Conservation (phyloP, 2,888 invertebrate genomes). For the Caenorhabditis becei region DNA sequence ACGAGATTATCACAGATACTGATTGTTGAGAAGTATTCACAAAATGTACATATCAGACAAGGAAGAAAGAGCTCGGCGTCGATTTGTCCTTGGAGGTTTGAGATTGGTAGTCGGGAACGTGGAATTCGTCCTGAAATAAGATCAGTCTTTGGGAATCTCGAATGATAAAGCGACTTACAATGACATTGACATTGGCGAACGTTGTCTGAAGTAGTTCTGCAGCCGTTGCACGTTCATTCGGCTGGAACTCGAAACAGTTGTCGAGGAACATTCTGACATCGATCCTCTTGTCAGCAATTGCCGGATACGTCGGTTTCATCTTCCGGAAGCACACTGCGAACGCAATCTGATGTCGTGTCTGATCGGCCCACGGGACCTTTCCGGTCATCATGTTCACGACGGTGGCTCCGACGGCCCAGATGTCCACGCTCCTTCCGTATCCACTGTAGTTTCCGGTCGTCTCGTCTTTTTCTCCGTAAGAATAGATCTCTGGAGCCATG, state of each 20-base stretch:
- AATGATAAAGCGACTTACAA: slow-evolving; percentile 14
- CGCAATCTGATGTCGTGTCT: slow-evolving; percentile 95
- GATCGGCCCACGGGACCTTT: slow-evolving; percentile 93
- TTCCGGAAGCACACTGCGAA: slow-evolving; percentile 56
- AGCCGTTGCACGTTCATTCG: slow-evolving; percentile 87
- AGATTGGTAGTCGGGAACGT: slow-evolving; percentile 43
- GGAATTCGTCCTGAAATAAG: slow-evolving; percentile 36
- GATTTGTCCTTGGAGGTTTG: slow-evolving; percentile 33
- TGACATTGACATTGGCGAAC: slow-evolving; percentile 85
- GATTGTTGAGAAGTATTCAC: background rate
- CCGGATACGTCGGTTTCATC: slow-evolving; percentile 50
- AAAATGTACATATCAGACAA: slow-evolving; percentile 15
- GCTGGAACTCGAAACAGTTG: slow-evolving; percentile 90
- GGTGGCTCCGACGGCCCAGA: slow-evolving; percentile 96
- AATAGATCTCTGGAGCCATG: slow-evolving; percentile 85
- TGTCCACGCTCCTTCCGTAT: slow-evolving; percentile 94
- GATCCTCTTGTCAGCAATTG: slow-evolving; percentile 29
- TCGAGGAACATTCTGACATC: slow-evolving; percentile 86
- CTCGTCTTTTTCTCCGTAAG: slow-evolving; percentile 80
- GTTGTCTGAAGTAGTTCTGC: slow-evolving; percentile 87
- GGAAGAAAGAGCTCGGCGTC: slow-evolving; percentile 26
- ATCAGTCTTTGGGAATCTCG: background rate
- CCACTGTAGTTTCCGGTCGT: slow-evolving; percentile 86
- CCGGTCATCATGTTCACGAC: slow-evolving; percentile 91
- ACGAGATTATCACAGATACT: slow-evolving; percentile 2